phyloP scores from a whole-genome alignment of 2,797 vertebrate species.

The Neomorphus geoffroyi region DNA sequence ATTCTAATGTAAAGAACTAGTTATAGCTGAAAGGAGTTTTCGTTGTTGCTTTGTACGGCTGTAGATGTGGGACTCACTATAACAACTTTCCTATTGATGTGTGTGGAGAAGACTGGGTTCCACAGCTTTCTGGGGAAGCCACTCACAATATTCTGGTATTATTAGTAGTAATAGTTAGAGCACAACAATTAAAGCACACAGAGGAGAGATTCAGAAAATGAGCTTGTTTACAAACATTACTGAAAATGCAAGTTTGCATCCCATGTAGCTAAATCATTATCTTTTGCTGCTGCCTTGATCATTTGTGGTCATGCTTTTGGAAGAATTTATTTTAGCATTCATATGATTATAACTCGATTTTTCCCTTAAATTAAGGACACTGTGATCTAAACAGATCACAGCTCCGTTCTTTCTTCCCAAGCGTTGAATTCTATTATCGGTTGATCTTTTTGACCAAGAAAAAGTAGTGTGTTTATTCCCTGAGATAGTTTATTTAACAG shows the following conservation, averaged over 20 bases:
- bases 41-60: accelerated
- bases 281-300: slow-evolving; percentile 50
- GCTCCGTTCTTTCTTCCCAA: background rate
- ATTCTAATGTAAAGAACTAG: background rate
- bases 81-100: background rate
- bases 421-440: background rate
- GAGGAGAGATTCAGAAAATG: slow-evolving; percentile 3
- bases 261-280: slow-evolving; percentile 6
- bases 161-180: background rate
- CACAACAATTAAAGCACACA: slow-evolving; percentile 9
- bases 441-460: slow-evolving; percentile 65
- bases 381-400: slow-evolving; percentile 46
- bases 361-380: background rate
- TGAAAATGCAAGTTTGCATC: slow-evolving; percentile 51
- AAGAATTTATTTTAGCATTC: background rate
- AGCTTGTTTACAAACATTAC: slow-evolving; percentile 20
- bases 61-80: background rate
- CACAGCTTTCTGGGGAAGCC: background rate
- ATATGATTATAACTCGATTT: slow-evolving; percentile 13
- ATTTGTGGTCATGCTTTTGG: slow-evolving; percentile 22
- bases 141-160: background rate
- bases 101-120: background rate
- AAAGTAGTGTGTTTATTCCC: slow-evolving; percentile 10
- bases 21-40: background rate
- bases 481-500: slow-evolving; percentile 44